Base-by-base conservation (phyloP, 2,113 vertebrate genomes). In the Cebus imitator region DNA sequence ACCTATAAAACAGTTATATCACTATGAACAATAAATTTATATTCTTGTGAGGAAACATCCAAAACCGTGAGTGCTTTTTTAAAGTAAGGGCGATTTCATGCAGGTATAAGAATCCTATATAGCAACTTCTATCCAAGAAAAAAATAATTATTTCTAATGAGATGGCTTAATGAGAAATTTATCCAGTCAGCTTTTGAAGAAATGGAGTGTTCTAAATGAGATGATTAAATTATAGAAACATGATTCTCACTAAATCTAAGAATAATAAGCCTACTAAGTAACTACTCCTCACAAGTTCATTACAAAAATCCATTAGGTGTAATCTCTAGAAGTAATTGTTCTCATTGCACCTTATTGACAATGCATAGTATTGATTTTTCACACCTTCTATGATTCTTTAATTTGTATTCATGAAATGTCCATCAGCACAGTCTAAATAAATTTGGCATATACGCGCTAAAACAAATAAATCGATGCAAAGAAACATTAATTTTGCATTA, bases 341-440 rank as follows among this genome's bases (percentile, higher is more conserved):
- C 98, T 98, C 99, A 98, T 93, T 98, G 97, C 98, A 98, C 93
- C 98, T 98, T 98, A 99, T 99, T 98, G 99, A 99, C 99, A 99
- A 98, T 93, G 93, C 75, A 95, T 52, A 98, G 98, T 98, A 99
- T 99, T 98, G 99, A 99, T 99, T 98, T 98, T 99, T 99, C 98
- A 99, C 99, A 99, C 99, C 98, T 99, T 99, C 99, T 99, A 99
- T 99, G 99, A 99, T 99, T 99, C 99, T 99, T 98, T 99, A 99
- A 99, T 99, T 99, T 99, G 99, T 99, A 99, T 99, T 99, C 99
- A 99, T 99, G 99, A 99, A 99, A 99, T 98, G 98, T 99, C 99
- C 98, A 99, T 99, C 99, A 99, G 99, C 98, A 98, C 97, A 98
- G 98, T 98, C 99, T 99, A 99, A 99, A 99, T 99, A 99, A 99